phyloP scores from a whole-genome alignment of 2,888 invertebrate genomes.

The Bruchidius siliquastri region DNA sequence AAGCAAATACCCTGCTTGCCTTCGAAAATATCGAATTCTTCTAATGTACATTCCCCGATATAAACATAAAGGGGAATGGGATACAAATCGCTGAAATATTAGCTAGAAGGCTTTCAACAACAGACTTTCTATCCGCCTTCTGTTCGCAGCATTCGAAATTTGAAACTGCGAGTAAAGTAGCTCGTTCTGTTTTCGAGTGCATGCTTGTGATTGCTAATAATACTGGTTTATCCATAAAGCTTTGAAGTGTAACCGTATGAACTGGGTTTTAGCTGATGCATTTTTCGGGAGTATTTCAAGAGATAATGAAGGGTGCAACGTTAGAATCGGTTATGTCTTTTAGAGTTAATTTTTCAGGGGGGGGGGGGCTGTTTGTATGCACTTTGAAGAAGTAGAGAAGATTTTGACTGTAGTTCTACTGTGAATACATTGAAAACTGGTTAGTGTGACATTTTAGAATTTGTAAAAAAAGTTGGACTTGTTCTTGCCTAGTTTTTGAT shows the following conservation, averaged over 20 bases:
- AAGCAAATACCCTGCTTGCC: background rate
- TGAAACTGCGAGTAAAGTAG: slow-evolving; percentile 29
- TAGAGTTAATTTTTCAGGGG: no score
- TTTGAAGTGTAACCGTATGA: background rate
- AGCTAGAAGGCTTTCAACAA: slow-evolving; percentile 34
- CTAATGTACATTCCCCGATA: slow-evolving; percentile 14
- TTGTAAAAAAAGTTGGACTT: no score
- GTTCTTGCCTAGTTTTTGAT: no score
- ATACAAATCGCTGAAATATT: slow-evolving; percentile 38
- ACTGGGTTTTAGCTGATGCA: no score
- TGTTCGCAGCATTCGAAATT: slow-evolving; percentile 30
- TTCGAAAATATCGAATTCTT: slow-evolving; percentile 16
- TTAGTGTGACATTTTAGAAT: no score
- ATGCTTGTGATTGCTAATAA: background rate
- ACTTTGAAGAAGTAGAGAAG: no score
- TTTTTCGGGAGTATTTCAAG: no score
- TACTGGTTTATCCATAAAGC: background rate
- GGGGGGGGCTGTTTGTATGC: no score
- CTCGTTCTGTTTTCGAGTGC: background rate
- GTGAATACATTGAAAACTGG: no score
- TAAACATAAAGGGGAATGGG: slow-evolving; percentile 21
- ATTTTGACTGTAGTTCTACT: no score
- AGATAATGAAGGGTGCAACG: no score
- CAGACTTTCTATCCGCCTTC: slow-evolving; percentile 18
- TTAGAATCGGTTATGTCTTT: no score